These are phyloP conservation scores for Coregonus ussuriensis DNA, from an alignment of 2,797 vertebrate genomes.

Conservation along the genomic window DNA sequence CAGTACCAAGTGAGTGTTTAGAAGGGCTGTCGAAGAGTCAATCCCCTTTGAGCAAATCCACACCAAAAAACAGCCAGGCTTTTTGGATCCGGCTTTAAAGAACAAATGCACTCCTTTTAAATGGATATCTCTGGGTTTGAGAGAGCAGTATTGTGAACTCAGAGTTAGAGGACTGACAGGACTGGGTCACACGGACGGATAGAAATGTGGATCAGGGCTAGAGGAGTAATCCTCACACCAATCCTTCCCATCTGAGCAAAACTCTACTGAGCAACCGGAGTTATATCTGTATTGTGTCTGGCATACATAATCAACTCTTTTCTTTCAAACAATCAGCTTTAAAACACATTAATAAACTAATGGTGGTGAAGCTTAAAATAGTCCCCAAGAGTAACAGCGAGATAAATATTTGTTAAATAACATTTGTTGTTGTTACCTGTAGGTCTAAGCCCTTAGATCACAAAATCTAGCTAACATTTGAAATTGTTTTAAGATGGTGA, in stretches of 20 bases:
- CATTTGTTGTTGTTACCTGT: too few relatives aligned
- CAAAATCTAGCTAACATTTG: too few relatives aligned
- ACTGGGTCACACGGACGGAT: not conserved
- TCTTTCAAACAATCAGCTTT: not conserved
- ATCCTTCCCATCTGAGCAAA: not conserved
- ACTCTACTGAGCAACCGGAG: not conserved
- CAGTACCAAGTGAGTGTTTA: not conserved
- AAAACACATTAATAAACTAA: too few relatives aligned
- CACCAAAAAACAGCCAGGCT: slow-evolving; percentile 17
- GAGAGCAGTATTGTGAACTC: not conserved
- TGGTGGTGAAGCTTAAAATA: too few relatives aligned
- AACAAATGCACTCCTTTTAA: slow-evolving; percentile 22
- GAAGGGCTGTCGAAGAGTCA: not conserved
- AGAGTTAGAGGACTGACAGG: not conserved
- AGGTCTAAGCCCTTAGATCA: too few relatives aligned
- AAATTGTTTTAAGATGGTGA: too few relatives aligned
- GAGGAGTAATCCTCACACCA: not conserved
- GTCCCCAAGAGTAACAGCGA: not conserved
- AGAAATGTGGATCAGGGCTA: not conserved
- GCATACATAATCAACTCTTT: not conserved
- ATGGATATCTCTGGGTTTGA: not conserved
- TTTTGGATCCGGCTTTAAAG: slow-evolving; percentile 21
- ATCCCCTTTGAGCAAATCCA: not conserved
- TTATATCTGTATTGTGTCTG: not conserved
- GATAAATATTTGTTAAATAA: too few relatives aligned